Evolutionary conservation across 2,797 vertebrate species (phyloP).

Genomic region (Alca torda): DNA sequence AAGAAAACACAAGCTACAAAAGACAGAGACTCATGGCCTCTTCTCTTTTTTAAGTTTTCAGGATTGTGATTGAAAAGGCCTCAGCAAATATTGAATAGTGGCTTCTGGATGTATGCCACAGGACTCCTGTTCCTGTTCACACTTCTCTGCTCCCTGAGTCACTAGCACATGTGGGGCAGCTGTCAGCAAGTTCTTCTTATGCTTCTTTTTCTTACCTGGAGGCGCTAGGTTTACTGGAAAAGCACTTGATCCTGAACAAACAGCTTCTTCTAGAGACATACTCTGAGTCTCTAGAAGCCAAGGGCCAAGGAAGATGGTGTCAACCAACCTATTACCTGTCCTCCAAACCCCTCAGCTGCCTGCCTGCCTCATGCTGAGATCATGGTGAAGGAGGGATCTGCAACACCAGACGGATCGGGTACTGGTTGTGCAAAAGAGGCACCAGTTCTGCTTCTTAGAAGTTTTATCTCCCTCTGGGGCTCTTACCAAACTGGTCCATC

Average conservation of each 20-base stretch:
- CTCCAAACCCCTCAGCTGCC: background rate
- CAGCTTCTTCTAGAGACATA: background rate
- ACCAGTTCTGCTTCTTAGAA: background rate
- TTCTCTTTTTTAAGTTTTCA: background rate
- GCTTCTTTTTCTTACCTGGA: background rate
- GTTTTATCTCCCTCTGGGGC: background rate
- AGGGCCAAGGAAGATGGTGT: background rate
- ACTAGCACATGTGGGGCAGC: rapidly evolving
- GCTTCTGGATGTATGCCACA: background rate
- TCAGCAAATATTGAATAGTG: background rate
- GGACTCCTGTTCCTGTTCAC: background rate
- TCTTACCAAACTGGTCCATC: background rate
- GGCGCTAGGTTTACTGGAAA: background rate
- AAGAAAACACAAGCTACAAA: background rate
- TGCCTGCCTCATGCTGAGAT: background rate
- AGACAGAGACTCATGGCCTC: background rate
- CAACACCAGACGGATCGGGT: background rate
- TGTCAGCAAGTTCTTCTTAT: background rate
- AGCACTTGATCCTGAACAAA: background rate
- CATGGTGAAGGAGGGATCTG: background rate
- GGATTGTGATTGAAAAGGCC: background rate
- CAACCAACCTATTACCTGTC: background rate
- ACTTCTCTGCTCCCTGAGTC: background rate
- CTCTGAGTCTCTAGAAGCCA: background rate
- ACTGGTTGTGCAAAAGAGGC: background rate